Conservation (phyloP, 2,888 invertebrate species). For the Sphaeridia pumilis region DNA sequence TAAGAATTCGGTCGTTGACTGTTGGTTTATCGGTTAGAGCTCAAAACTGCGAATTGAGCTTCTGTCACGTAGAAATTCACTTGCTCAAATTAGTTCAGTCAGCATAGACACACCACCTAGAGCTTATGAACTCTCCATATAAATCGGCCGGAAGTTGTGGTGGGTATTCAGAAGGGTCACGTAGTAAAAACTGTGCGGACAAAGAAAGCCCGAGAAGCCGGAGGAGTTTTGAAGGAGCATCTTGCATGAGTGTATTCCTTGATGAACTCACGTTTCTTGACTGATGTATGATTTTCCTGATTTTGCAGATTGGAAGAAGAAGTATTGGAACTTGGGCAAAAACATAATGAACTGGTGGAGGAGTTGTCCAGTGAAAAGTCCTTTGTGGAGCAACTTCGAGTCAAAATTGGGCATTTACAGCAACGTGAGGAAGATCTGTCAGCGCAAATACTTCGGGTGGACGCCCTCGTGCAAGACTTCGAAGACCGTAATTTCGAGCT, state of each 20-base stretch:
- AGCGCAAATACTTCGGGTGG: conserved; percentile 45
- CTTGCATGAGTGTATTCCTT: background rate
- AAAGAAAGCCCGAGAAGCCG: background rate
- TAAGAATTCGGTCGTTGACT: no score
- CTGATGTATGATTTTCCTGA: conserved; percentile 12
- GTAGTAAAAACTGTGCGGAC: background rate
- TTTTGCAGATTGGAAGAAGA: conserved; percentile 38
- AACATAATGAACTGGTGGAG: conserved; percentile 37
- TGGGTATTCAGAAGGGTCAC: no score
- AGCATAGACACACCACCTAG: no score
- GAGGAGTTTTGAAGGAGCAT: background rate
- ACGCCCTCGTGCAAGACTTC: conserved; percentile 46
- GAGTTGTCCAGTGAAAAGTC: conserved; percentile 35
- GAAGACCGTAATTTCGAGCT: conserved; percentile 46
- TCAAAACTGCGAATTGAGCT: no score
- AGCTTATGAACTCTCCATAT: no score
- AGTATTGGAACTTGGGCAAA: conserved; percentile 37
- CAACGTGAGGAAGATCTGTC: conserved; percentile 37
- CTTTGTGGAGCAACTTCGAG: conserved; percentile 31
- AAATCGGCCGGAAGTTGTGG: no score
- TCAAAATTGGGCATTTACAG: conserved; percentile 28
- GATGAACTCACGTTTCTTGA: background rate
- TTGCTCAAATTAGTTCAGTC: no score
- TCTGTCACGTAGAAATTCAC: no score
- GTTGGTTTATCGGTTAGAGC: no score